Base-by-base conservation (phyloP, 2,888 invertebrate species). In the Marronus borbonicus region DNA sequence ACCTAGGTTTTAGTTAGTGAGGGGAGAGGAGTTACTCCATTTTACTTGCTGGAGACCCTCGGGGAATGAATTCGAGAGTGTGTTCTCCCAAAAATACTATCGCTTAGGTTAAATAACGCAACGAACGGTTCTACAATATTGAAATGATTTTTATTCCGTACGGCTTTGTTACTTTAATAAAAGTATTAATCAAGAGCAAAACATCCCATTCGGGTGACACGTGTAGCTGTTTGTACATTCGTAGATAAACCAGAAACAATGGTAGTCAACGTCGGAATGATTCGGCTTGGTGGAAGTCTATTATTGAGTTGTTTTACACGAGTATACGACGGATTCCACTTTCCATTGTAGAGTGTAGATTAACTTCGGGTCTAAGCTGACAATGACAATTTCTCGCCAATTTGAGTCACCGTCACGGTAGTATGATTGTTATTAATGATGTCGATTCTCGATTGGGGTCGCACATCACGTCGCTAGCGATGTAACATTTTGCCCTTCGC, bases 391-490 rank as follows among this genome's bases (percentile, higher is more conserved):
- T 76, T 76, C 66, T 68, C 76, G 66, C 58, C 55, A 76, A 76
- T 76, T 76, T 76, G 39, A 66, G 50, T 31, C 36, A 55, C 10
- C 58, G 44, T 52, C 39, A 39, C 55, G 20, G 31, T 58, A 66
- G 39, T 55, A 58, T 76, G 76, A 76, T 76, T 76, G 55, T 76
- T 76, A 76, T 76, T 76, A 76, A 76, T 76, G 76, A 76, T 68
- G 76, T 50, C 66, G 66, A 76, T 76, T 76, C 66, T 76, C 31
- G 58, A 76, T 76, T 58, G 28, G 55, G 52, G 55, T 50, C 66
- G 65, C 39, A 50, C 65, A 66, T 76, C 76, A 60, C 39, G 72
- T 17, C 39, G 65, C 10, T 50, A 20, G n/a, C 39, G 76, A 58
- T 55, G 58, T 72, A 72, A 58, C 39, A 58, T 58, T 72, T 60